Conservation (phyloP, 2,797 vertebrate genomes). For the Carapus acus region DNA sequence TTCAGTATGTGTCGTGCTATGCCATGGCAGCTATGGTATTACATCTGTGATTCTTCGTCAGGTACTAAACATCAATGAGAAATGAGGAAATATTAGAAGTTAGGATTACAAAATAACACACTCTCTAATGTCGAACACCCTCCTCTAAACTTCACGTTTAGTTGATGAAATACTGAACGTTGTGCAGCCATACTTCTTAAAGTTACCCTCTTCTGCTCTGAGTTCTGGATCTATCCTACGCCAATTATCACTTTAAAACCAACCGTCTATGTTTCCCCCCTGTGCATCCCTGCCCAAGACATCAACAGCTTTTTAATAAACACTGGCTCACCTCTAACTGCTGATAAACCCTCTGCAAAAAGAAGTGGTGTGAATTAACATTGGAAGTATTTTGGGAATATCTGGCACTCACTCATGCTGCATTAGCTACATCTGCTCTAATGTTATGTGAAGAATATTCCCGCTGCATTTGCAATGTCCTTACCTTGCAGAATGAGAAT, state of each 20-base stretch:
- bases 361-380: constrained; percentile 22
- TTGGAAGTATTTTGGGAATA: constrained; percentile 4
- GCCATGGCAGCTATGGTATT: not conserved
- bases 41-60: not conserved
- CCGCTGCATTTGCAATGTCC: no score
- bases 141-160: not conserved
- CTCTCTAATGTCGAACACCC: not conserved
- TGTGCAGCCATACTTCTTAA: not conserved
- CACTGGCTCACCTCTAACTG: not conserved
- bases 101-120: not conserved
- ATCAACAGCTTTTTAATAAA: constrained; percentile 4
- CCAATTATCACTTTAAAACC: constrained; percentile 27
- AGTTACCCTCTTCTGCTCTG: not conserved
- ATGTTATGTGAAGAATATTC: no score
- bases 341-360: not conserved
- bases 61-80: no score
- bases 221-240: not conserved
- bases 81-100: not conserved
- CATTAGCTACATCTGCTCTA: not conserved
- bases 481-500: no score
- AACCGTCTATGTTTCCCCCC: constrained; percentile 2
- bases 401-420: constrained; percentile 22
- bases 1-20: not conserved
- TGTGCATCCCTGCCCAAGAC: not conserved
- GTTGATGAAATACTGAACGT: not conserved